phyloP scores from a whole-genome alignment of 2,888 invertebrate genomes.

The Crossocerus cetratus region DNA sequence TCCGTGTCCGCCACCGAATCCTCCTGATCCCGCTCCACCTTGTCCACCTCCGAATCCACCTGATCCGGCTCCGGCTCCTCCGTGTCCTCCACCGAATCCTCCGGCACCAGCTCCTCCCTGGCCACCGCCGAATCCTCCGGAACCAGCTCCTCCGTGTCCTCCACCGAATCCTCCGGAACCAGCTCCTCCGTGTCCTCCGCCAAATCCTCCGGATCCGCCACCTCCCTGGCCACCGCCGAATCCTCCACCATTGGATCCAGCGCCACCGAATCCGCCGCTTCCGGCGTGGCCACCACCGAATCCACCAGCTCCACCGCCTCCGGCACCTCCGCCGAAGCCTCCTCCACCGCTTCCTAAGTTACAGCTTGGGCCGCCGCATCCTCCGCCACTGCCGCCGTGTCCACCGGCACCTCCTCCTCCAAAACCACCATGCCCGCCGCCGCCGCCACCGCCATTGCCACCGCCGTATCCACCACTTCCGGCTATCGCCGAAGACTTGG shows the following conservation, averaged over 20 bases:
- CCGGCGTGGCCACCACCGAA: conserved; percentile 13
- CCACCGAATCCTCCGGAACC: conserved; percentile 27
- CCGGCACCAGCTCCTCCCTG: conserved; percentile 15
- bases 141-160: conserved; percentile 25
- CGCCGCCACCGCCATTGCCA: conserved; percentile 18
- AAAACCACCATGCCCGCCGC: conserved; percentile 12
- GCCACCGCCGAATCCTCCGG: conserved; percentile 3
- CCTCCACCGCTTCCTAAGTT: not conserved
- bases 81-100: conserved; percentile 13
- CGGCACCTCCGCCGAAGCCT: conserved; percentile 7
- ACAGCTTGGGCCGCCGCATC: not conserved
- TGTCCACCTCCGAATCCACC: conserved; percentile 16
- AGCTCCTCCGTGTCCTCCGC: conserved; percentile 18
- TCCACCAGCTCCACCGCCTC: conserved; percentile 18
- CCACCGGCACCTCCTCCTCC: conserved; percentile 10
- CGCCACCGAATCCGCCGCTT: conserved; percentile 4
- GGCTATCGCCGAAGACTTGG: not conserved
- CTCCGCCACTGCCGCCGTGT: not conserved
- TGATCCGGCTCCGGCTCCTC: conserved; percentile 13
- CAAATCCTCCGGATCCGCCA: conserved; percentile 19
- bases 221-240: conserved; percentile 15
- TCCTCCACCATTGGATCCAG: conserved; percentile 2
- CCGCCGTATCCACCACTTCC: conserved; percentile 21
- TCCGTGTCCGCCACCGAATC: conserved; percentile 32
- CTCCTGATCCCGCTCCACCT: conserved; percentile 15